phyloP scores from a whole-genome alignment of 2,888 invertebrate species.

The Himalopsyche japonica region DNA sequence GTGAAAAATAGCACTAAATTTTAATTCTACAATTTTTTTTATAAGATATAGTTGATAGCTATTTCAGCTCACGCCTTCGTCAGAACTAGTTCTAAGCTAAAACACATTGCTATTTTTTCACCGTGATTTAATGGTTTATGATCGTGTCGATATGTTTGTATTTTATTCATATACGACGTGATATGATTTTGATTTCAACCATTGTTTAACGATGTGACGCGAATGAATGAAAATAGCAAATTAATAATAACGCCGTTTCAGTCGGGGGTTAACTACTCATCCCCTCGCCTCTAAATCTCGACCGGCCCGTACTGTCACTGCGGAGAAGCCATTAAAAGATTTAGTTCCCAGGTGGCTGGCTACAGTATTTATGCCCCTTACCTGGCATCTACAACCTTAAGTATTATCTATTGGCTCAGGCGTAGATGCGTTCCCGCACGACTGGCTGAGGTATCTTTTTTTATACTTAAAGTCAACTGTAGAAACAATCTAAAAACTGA shows the following conservation, averaged over 20 bases:
- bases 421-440: not conserved
- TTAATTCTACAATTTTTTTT: too few relatives aligned
- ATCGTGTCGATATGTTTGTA: too few relatives aligned
- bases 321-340: conserved; percentile 33
- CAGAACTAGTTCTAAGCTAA: too few relatives aligned
- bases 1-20: too few relatives aligned
- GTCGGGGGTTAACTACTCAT: not conserved
- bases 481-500: too few relatives aligned
- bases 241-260: not conserved
- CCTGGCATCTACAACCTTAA: conserved; percentile 7
- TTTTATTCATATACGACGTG: too few relatives aligned
- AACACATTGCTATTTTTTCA: too few relatives aligned
- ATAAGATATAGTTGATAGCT: too few relatives aligned
- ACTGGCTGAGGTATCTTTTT: not conserved
- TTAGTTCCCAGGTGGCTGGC: conserved; percentile 31
- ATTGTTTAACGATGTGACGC: not conserved
- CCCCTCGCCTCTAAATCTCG: not conserved
- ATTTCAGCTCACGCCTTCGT: too few relatives aligned
- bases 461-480: not conserved
- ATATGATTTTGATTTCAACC: too few relatives aligned
- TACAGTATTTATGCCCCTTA: conserved; percentile 5
- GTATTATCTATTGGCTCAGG: not conserved
- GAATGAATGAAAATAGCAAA: not conserved
- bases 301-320: not conserved
- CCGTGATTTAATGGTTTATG: too few relatives aligned